Evolutionary conservation across 2,113 vertebrate genomes (phyloP), one percentile per base, ranked within the genome.

Genomic region (Rana temporaria): DNA sequence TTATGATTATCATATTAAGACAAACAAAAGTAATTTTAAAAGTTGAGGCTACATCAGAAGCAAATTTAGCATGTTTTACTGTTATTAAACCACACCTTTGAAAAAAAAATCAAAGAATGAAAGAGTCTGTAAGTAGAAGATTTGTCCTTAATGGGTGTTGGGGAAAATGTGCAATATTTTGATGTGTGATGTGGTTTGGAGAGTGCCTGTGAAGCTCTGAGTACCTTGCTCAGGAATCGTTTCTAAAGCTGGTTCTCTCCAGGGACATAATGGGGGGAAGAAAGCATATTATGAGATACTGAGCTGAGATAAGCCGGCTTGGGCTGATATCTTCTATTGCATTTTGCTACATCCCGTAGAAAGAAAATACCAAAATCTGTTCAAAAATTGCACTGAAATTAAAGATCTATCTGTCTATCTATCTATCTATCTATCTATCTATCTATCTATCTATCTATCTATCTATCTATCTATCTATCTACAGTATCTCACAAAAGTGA

Each of bases 251-350:
- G 19, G 34, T 73, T 64, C 20, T 72, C 68, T 72, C 59, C 5
- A 57, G 68, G 68, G 57, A 48, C 32, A 59, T 32, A 52, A 42
- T 20, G 26, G 42, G 34, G 22, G 48, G 38, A 71, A 32, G 59
- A 72, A 63, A 81, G 79, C 56, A 53, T 73, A 73, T 81, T 81
- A 72, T 63, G 57, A 72, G 79, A 81, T 64, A 81, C 79, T 81
- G 68, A 81, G 69, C 69, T 81, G 69, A 81, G 68, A 73, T 81
- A 81, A 81, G 79, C 68, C 69, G 18, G 20, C 38, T 64, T 64
- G 55, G 22, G 72, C 79, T 73, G 79, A 55, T 42, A 19, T 64
- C 59, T 18, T 81, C 68, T 81, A 79, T 81, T 81, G 42, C 48
- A 72, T 76, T 81, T 81, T 81, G 68, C 62, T 32, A 53, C 68